Evolutionary conservation across 1,140 invertebrate species (phyloP).

Genomic region (Adoxophyes honmai): DNA sequence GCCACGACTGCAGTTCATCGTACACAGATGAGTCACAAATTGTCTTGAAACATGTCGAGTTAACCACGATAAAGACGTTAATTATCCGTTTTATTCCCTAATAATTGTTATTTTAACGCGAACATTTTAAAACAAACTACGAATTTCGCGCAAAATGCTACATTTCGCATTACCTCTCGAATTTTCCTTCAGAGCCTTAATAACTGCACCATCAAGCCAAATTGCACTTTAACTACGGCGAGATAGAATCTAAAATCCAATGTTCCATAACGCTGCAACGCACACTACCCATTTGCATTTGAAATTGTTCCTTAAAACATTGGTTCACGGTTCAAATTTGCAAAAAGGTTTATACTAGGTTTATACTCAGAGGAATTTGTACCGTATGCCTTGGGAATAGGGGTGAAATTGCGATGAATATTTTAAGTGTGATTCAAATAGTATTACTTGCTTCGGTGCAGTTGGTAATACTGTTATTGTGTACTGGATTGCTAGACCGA

Average conservation of each 20-base stretch:
- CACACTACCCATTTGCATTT: slow-evolving; percentile 15
- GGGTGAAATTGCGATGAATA: slow-evolving; percentile 15
- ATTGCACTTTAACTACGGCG: slow-evolving; percentile 16
- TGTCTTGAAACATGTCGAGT: too few relatives aligned
- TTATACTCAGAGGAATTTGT: not conserved
- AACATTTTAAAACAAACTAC: slow-evolving; percentile 5
- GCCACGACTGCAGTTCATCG: too few relatives aligned
- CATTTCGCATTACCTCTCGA: not conserved
- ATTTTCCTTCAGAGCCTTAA: slow-evolving; percentile 4
- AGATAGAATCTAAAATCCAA: slow-evolving; percentile 20
- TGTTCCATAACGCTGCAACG: slow-evolving; percentile 14
- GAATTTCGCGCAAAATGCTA: not conserved
- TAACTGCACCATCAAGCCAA: slow-evolving; percentile 16
- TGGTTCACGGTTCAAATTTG: slow-evolving; percentile 20
- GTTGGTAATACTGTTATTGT: slow-evolving; percentile 36
- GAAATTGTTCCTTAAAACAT: slow-evolving; percentile 29
- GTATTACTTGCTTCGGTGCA: slow-evolving; percentile 33
- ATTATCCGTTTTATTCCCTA: too few relatives aligned
- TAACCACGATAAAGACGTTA: too few relatives aligned
- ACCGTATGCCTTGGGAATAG: not conserved
- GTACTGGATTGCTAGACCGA: slow-evolving; percentile 28
- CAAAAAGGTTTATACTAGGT: not conserved
- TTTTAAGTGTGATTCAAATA: slow-evolving; percentile 16
- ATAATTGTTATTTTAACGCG: not conserved
- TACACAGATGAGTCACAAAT: too few relatives aligned